Conservation (phyloP, 2,113 vertebrate species). For the Chitala chitala region DNA sequence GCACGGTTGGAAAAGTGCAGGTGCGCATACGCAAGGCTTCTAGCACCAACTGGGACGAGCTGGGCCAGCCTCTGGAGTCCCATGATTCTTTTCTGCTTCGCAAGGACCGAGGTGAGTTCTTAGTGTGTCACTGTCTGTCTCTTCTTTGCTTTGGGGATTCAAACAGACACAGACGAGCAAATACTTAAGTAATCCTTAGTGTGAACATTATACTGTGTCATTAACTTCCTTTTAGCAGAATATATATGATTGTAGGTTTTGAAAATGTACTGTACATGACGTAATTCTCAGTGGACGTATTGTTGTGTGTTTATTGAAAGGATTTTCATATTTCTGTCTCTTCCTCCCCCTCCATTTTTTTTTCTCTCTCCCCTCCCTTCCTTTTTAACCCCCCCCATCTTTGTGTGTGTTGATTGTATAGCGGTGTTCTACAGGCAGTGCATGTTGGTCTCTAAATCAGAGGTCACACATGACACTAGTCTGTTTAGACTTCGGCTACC, state of each 20-base stretch:
- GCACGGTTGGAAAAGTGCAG: slow-evolving; percentile 82
- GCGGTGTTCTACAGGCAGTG: slow-evolving; percentile 79
- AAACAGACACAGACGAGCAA: neutral
- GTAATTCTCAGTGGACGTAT: no score
- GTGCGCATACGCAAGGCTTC: slow-evolving; percentile 70
- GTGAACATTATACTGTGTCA: neutral
- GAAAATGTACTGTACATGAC: neutral
- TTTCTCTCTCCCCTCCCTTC: neutral
- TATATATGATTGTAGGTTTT: neutral
- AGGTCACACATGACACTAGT: slow-evolving; percentile 77
- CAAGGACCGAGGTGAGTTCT: slow-evolving; percentile 70
- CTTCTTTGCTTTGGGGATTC: neutral
- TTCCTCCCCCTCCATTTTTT: neutral
- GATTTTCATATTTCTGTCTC: no score
- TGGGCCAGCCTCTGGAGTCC: slow-evolving; percentile 69
- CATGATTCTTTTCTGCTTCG: slow-evolving; percentile 72
- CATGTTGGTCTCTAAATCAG: slow-evolving; percentile 72
- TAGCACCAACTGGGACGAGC: slow-evolving; percentile 64
- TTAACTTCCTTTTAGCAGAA: neutral
- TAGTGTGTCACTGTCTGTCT: neutral
- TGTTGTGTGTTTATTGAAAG: no score
- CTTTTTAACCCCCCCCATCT: neutral
- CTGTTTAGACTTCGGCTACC: slow-evolving; percentile 75
- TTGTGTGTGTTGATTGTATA: no score
- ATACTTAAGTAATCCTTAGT: neutral